A percentile compares a stretch with the other conserved stretches of the same genome.
Evolutionary conservation across 1,140 invertebrate species (phyloP).

Genomic region (Cryptotermes secundus): DNA sequence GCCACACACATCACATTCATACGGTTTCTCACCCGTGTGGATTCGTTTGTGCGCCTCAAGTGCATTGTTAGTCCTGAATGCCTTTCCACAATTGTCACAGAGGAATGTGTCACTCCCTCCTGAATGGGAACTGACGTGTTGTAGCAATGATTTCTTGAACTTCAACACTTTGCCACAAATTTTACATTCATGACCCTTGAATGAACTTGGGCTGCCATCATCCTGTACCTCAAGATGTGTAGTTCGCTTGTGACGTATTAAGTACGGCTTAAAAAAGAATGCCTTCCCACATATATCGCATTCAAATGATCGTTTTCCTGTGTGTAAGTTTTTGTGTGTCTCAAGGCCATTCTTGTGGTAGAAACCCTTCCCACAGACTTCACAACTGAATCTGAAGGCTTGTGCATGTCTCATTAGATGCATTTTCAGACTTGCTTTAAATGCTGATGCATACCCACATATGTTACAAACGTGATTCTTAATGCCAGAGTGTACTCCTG

Average conservation of each 20-base stretch:
- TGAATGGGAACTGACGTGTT: conserved; percentile 28
- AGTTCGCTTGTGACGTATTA: conserved; percentile 46
- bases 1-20: conserved; percentile 50
- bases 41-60: conserved; percentile 46
- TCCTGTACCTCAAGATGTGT: conserved; percentile 38
- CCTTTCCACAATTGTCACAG: conserved; percentile 55
- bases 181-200: not conserved
- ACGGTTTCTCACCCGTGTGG: conserved; percentile 50
- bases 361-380: conserved; percentile 44
- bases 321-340: conserved; percentile 58
- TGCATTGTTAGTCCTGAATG: conserved; percentile 57
- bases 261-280: conserved; percentile 48
- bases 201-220: not conserved
- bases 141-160: conserved; percentile 44
- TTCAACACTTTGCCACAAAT: conserved; percentile 45
- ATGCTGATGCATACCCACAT: conserved; percentile 42
- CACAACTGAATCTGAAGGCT: conserved; percentile 41
- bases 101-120: conserved; percentile 38
- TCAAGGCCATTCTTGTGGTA: conserved; percentile 41
- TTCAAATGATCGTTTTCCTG: conserved; percentile 47
- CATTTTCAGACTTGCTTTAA: conserved; percentile 43
- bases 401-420: conserved; percentile 45
- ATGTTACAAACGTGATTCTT: conserved; percentile 41
- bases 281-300: conserved; percentile 24
- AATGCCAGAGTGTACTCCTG: not conserved